Percentiles rank a stretch among this genome's conserved stretches.
phyloP scores from a whole-genome alignment of 2,888 invertebrate species.

The Acronicta alni region DNA sequence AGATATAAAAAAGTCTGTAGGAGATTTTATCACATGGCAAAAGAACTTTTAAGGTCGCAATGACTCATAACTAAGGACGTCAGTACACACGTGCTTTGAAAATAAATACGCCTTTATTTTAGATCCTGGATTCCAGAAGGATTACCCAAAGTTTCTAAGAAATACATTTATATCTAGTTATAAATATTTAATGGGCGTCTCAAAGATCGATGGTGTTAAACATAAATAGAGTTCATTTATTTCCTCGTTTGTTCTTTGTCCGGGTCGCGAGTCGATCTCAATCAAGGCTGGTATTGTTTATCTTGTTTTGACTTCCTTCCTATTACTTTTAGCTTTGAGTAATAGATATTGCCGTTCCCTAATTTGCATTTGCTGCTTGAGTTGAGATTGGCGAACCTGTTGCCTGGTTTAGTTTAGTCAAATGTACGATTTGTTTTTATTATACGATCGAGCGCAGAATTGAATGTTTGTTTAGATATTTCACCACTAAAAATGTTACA shows the following conservation, averaged over 20 bases:
- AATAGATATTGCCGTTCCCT: conserved; percentile 39
- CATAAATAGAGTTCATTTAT: conserved; percentile 42
- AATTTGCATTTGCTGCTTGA: conserved; percentile 45
- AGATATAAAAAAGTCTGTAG: conserved; percentile 47
- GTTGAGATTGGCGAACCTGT: conserved; percentile 25
- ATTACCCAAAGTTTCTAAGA: conserved; percentile 57
- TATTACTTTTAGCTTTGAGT: conserved; percentile 45
- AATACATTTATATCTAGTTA: conserved; percentile 45
- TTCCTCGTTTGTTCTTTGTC: conserved; percentile 58
- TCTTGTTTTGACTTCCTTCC: conserved; percentile 62
- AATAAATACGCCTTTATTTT: conserved; percentile 53
- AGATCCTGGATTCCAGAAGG: conserved; percentile 65
- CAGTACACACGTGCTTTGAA: conserved; percentile 55
- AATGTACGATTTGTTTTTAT: conserved; percentile 26
- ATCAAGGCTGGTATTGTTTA: conserved; percentile 61
- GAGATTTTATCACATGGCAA: conserved; percentile 39
- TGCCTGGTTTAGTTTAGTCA: conserved; percentile 22
- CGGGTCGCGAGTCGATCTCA: conserved; percentile 41
- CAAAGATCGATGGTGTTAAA: conserved; percentile 28
- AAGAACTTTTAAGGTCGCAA: conserved; percentile 49
- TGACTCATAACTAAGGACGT: conserved; percentile 64
- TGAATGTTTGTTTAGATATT: neutral
- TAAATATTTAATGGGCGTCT: conserved; percentile 40
- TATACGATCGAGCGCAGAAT: conserved; percentile 9
- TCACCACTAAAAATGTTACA: neutral